Conservation (phyloP, 1,140 invertebrate genomes). For the Rhysida immarginata region DNA sequence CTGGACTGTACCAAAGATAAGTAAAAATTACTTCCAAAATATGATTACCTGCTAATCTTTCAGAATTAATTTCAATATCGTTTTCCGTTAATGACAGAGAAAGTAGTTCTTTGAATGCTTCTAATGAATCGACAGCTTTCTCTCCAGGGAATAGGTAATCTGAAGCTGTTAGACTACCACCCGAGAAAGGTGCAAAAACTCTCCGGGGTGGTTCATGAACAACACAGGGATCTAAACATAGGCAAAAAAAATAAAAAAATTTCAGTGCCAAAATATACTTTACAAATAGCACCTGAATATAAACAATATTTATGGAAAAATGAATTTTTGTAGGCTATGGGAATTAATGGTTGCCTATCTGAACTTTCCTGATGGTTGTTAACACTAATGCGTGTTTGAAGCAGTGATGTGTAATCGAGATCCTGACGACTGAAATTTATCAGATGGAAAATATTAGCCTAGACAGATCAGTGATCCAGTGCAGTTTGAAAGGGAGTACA, state of each 20-base stretch:
- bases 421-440: too few relatives aligned
- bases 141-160: slow-evolving; percentile 75
- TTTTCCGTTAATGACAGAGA: slow-evolving; percentile 49
- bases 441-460: too few relatives aligned
- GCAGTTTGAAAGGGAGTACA: too few relatives aligned
- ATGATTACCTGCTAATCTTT: slow-evolving; percentile 14
- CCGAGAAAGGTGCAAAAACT: slow-evolving; percentile 49
- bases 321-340: too few relatives aligned
- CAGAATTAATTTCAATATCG: slow-evolving; percentile 30
- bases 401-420: too few relatives aligned
- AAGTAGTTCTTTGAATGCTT: slow-evolving; percentile 53
- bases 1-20: too few relatives aligned
- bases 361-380: too few relatives aligned
- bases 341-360: too few relatives aligned
- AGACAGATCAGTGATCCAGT: too few relatives aligned
- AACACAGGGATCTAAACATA: slow-evolving; percentile 39
- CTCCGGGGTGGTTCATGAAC: slow-evolving; percentile 61
- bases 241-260: slow-evolving; percentile 27
- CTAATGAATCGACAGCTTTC: slow-evolving; percentile 50
- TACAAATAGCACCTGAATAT: neutral
- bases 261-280: neutral
- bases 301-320: neutral
- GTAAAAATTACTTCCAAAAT: neutral
- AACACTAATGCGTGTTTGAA: too few relatives aligned
- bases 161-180: slow-evolving; percentile 48